These are phyloP conservation scores for Tadarida brasiliensis DNA, from an alignment of 2,797 vertebrate species.

Conservation along the genomic window DNA sequence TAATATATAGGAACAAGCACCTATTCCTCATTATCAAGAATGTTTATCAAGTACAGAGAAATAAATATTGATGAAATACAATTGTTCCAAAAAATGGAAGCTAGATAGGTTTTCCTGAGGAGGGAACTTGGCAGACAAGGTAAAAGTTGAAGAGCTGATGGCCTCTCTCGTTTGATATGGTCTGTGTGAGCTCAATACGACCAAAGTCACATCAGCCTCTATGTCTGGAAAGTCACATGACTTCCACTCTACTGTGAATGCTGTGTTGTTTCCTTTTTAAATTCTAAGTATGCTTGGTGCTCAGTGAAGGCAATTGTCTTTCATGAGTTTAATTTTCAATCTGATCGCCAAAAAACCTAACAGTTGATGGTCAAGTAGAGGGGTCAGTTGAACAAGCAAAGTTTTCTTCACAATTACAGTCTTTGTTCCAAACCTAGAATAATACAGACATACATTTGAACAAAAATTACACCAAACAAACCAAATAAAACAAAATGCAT, in stretches of 20 bases:
- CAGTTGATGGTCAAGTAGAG: neutral
- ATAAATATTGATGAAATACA: neutral
- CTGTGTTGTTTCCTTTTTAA: neutral
- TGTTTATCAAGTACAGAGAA: neutral
- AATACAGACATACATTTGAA: neutral
- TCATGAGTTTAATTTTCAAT: neutral
- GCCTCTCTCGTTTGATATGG: neutral
- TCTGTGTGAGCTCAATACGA: neutral
- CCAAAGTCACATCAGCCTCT: neutral
- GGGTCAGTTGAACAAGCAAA: neutral
- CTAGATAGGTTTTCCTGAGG: neutral
- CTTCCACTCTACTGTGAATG: neutral
- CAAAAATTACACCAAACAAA: neutral
- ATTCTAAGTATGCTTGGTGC: neutral
- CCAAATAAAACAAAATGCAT: neutral
- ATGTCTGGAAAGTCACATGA: neutral
- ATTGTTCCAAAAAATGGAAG: neutral
- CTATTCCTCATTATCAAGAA: neutral
- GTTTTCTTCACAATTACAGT: neutral
- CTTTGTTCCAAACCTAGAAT: neutral
- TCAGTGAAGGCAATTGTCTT: neutral
- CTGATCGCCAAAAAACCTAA: neutral
- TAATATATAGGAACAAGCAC: neutral
- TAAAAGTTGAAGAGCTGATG: neutral
- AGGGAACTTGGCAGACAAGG: neutral